Conservation (phyloP, 2,113 vertebrate species). For the Neodon shergylaensis region DNA sequence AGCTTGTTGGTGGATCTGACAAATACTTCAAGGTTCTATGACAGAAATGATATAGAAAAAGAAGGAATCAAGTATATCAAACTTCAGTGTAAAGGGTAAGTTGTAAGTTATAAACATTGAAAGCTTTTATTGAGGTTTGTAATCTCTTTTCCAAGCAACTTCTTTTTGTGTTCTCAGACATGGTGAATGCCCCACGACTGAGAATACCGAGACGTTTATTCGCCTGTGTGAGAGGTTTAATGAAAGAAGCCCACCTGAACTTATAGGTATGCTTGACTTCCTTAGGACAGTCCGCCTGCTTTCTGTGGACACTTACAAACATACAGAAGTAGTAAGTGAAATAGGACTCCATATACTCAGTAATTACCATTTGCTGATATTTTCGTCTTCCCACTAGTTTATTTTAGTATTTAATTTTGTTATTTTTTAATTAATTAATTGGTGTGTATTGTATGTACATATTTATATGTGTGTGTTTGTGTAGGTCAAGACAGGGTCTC, state of each 20-base stretch:
- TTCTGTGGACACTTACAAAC: neutral
- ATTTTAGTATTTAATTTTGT: neutral
- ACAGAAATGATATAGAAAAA: constrained; percentile 96
- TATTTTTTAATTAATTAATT: neutral
- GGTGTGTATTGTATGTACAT: neutral
- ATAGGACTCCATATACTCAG: neutral
- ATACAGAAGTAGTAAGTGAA: neutral
- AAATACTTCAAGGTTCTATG: constrained; percentile 97
- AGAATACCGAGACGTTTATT: constrained; percentile 94
- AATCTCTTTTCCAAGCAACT: neutral
- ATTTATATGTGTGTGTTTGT: neutral
- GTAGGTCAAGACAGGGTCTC: neutral
- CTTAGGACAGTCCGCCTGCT: neutral
- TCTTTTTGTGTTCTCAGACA: constrained; percentile 88
- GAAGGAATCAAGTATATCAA: constrained; percentile 97
- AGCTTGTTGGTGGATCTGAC: constrained; percentile 96
- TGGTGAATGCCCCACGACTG: constrained; percentile 93
- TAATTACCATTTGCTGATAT: neutral
- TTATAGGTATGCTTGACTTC: constrained; percentile 90
- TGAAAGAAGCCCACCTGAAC: constrained; percentile 94
- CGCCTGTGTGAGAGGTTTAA: constrained; percentile 93
- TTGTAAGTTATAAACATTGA: constrained; percentile 56
- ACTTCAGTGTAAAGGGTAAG: constrained; percentile 97
- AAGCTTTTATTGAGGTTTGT: constrained; percentile 47
- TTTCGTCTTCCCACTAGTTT: neutral